phyloP scores from a whole-genome alignment of 2,888 invertebrate species.

The Tetragonula carbonaria region DNA sequence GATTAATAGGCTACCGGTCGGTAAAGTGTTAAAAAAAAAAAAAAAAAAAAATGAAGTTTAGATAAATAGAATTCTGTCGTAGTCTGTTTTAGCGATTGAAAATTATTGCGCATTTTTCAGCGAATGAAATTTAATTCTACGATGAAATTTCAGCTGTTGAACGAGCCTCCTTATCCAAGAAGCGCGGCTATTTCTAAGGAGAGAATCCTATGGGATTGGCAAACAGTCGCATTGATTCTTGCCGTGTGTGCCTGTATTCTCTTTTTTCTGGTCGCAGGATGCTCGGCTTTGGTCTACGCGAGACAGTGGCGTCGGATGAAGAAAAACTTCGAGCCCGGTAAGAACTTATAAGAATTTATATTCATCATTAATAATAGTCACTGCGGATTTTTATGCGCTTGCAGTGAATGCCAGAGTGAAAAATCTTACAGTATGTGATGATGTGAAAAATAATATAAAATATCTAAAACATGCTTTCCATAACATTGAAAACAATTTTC shows the following conservation, averaged over 20 bases:
- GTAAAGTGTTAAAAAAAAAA: too few species aligned
- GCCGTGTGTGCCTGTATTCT: slow-evolving; percentile 91
- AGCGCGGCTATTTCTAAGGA: slow-evolving; percentile 78
- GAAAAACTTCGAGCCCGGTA: slow-evolving; percentile 91
- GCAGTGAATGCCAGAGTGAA: not conserved
- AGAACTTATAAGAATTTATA: slow-evolving; percentile 61
- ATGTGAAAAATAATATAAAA: not conserved
- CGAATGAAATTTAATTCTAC: not conserved
- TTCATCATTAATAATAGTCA: not conserved
- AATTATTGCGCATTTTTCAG: not conserved
- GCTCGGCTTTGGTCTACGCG: slow-evolving; percentile 91
- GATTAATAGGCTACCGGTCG: too few species aligned
- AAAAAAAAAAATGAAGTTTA: too few species aligned
- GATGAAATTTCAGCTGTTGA: slow-evolving; percentile 52
- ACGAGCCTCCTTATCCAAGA: slow-evolving; percentile 67
- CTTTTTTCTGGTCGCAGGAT: slow-evolving; percentile 91
- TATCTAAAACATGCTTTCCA: not conserved
- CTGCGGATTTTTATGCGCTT: not conserved
- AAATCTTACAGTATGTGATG: not conserved
- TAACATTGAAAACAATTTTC: too few species aligned
- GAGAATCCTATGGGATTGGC: slow-evolving; percentile 89
- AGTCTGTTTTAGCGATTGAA: too few species aligned
- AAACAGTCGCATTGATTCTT: slow-evolving; percentile 89
- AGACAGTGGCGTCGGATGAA: slow-evolving; percentile 92
- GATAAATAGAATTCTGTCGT: too few species aligned